Evolutionary conservation across 2,888 invertebrate genomes (phyloP), one percentile per base, ranked within the genome.

Genomic region (Hyalella azteca): DNA sequence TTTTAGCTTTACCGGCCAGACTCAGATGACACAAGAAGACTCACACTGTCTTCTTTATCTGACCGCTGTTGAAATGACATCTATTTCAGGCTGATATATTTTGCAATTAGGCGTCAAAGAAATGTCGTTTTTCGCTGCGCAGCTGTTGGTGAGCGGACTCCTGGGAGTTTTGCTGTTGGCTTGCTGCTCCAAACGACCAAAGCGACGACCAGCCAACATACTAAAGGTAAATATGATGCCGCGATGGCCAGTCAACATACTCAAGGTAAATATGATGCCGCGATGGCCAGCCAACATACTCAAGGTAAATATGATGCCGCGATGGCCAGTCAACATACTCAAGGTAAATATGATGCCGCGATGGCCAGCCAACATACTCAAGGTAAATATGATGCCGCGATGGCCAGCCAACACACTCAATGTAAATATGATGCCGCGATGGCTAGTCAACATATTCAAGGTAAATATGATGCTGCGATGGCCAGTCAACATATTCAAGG

Each of bases 91-190:
- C n/a, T n/a, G n/a, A n/a, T n/a, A n/a, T n/a, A n/a, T n/a, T n/a
- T n/a, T n/a, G n/a, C n/a, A n/a, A n/a, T n/a, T n/a, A n/a, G n/a
- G n/a, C n/a, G n/a, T n/a, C n/a, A n/a, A n/a, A n/a, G n/a, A n/a
- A n/a, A n/a, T n/a, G n/a, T n/a, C n/a, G 36, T 39, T 66, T 39
- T 32, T 75, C 2, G 22, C 19, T 19, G n/a, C 29, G 1, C 75
- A 75, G 75, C 26, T 75, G 40, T 75, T 75, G 3, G 45, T 75
- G 36, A 75, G 75, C n/a, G 75, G 75, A 9, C 22, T 75, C 1
- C 45, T 75, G 45, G 75, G 75, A 0, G 75, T 32, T 13, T 0
- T 75, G 3, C 75, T 75, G 45, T 45, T 75, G 45, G 45, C 75
- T 9, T 75, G 75, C 45, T 75, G 75, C 36, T 15, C 11, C 45